Base-by-base conservation (phyloP, 1,140 invertebrate genomes). In the Dreissena rostriformis region DNA sequence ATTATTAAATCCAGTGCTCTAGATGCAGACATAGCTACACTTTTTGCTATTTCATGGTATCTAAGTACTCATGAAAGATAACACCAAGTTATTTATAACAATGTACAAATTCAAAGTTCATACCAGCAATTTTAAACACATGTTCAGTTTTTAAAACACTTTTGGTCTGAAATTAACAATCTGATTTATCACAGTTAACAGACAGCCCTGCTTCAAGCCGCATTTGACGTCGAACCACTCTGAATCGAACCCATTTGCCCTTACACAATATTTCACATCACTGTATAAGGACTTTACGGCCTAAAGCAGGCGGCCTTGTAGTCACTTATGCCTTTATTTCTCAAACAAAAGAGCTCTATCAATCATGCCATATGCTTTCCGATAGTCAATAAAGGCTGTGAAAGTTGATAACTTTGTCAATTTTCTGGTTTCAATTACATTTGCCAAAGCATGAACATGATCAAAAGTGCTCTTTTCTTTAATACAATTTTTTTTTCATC, bases 401-500 rank as follows among this genome's bases (percentile, higher is more conserved):
- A 65, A 77, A 39, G 73, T 76, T 8, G 72, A 74, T 55, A 49
- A 15, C 14, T 66, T 65, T 5, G 15, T 26, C 22, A 29, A 65
- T 66, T 66, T 65, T n/a, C 75, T 63, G 12, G 75, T 77, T 7
- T 77, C 75, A 49, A 66, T 39, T 24, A 77, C 53, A 66, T 26
- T 77, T n/a, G 57, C 51, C 19, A 77, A 24, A 11, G 24, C n/a
- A 10, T 29, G n/a, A 15, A 77, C 28, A 7, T 66, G 75, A 28
- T 74, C 72, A n/a, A 55, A 14, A n/a, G 52, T 74, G 24, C 72
- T 74, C 28, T n/a, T 15, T 26, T 28, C 55, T 80, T 70, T 70
- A 29, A 65, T 68, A 71, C 53, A 80, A 53, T 67, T 51, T 70
- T 70, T 55, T 80, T 65, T 52, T 66, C 65, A n/a, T 80, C 65